Evolutionary conservation across 2,797 vertebrate genomes (phyloP).

Genomic region (Luscinia megarhynchos): DNA sequence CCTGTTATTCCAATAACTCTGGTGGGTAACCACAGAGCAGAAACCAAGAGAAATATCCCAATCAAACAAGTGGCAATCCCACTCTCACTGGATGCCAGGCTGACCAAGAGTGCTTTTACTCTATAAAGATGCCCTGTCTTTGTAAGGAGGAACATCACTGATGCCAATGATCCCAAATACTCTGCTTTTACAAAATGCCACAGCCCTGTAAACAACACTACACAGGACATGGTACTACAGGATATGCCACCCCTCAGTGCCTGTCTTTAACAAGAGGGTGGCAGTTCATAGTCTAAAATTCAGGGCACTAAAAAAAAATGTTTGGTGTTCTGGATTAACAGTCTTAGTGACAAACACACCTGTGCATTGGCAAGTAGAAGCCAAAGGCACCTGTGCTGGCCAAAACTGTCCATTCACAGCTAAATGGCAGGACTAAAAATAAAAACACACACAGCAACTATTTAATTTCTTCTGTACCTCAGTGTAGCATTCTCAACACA

Average conservation of each 20-base stretch:
- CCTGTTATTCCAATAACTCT: no score
- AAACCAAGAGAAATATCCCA: neutral
- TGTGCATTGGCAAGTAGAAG: neutral
- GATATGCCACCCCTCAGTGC: rapidly evolving
- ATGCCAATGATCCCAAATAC: neutral
- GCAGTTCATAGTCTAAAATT: neutral
- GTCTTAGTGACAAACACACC: neutral
- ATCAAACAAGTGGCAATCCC: neutral
- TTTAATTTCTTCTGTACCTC: neutral
- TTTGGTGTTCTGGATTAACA: neutral
- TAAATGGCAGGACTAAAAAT: neutral
- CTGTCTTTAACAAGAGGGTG: neutral
- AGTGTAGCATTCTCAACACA: neutral
- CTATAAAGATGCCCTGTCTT: neutral
- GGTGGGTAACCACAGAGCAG: rapidly evolving
- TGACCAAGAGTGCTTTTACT: neutral
- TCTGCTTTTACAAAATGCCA: neutral
- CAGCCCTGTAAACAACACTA: neutral
- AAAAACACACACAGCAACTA: neutral
- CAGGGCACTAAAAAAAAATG: neutral
- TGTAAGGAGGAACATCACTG: neutral
- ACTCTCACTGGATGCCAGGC: neutral
- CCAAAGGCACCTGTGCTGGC: neutral
- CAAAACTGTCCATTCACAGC: neutral
- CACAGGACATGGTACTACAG: rapidly evolving